phyloP scores from a whole-genome alignment of 2,888 invertebrate species.

The Megaustenia siamemsis region DNA sequence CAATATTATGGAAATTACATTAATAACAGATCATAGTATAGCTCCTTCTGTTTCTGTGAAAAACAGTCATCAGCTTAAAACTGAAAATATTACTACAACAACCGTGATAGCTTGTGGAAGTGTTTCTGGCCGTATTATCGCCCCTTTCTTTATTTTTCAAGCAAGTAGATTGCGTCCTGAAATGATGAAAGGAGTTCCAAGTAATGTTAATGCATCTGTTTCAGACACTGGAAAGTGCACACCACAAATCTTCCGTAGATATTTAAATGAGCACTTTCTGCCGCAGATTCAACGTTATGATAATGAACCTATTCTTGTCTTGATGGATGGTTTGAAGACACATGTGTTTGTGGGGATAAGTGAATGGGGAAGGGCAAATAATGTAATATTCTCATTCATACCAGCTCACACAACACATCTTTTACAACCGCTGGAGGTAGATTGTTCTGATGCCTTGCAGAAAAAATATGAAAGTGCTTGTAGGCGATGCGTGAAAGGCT shows the following conservation, averaged over 20 bases:
- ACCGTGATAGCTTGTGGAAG: slow-evolving; percentile 53
- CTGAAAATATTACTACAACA: slow-evolving; percentile 44
- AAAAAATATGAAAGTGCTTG: slow-evolving; percentile 54
- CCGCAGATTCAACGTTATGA: slow-evolving; percentile 46
- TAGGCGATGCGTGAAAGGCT: slow-evolving; percentile 32
- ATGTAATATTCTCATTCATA: slow-evolving; percentile 55
- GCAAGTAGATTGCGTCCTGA: slow-evolving; percentile 44
- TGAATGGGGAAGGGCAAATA: slow-evolving; percentile 56
- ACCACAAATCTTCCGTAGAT: slow-evolving; percentile 48
- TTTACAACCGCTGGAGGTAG: slow-evolving; percentile 56
- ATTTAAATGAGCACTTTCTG: slow-evolving; percentile 53
- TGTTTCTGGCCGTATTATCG: slow-evolving; percentile 49
- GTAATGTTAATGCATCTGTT: slow-evolving; percentile 51
- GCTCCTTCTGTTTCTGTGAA: slow-evolving; percentile 7
- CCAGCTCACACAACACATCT: slow-evolving; percentile 58
- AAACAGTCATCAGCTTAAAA: slow-evolving; percentile 35
- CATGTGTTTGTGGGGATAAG: slow-evolving; percentile 52
- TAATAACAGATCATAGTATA: slow-evolving; percentile 44
- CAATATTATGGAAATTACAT: slow-evolving; percentile 50
- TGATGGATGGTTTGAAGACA: slow-evolving; percentile 56
- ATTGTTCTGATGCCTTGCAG: slow-evolving; percentile 53
- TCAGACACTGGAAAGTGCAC: slow-evolving; percentile 50
- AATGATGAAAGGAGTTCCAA: slow-evolving; percentile 49
- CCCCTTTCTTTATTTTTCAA: slow-evolving; percentile 52
- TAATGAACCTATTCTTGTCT: slow-evolving; percentile 51